A percentile compares a stretch with the other conserved stretches of the same genome.
These are phyloP conservation scores for Lophochroa leadbeateri DNA, from an alignment of 2,113 vertebrate genomes.

Conservation along the genomic window DNA sequence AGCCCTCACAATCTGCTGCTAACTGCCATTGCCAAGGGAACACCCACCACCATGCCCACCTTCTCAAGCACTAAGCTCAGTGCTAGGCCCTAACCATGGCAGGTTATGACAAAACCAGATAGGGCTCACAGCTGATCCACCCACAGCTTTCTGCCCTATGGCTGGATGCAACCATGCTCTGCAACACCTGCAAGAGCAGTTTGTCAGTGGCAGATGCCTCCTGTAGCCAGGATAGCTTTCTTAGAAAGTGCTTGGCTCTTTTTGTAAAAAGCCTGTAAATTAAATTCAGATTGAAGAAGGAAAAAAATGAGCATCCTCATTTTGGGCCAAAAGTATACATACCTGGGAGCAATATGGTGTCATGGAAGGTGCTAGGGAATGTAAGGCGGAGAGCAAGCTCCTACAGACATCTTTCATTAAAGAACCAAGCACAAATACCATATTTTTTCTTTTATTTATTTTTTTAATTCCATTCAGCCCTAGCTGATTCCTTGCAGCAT, in stretches of 20 bases:
- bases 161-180: neutral
- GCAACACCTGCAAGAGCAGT: rapidly evolving
- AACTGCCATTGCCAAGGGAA: neutral
- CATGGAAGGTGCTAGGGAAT: neutral
- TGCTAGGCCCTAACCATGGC: rapidly evolving
- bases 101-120: neutral
- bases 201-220: neutral
- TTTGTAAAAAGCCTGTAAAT: neutral
- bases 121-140: rapidly evolving
- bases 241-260: neutral
- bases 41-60: rapidly evolving
- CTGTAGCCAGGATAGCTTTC: neutral
- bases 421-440: neutral
- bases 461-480: neutral
- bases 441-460: neutral
- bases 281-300: neutral
- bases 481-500: neutral
- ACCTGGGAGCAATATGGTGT: neutral
- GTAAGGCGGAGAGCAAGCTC: neutral
- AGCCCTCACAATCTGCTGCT: neutral
- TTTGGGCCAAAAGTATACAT: neutral
- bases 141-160: neutral
- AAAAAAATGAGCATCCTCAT: neutral
- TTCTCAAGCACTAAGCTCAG: neutral
- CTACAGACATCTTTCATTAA: neutral